Conservation (phyloP, 2,888 invertebrate genomes). For the Tromatobia lineatoria region DNA sequence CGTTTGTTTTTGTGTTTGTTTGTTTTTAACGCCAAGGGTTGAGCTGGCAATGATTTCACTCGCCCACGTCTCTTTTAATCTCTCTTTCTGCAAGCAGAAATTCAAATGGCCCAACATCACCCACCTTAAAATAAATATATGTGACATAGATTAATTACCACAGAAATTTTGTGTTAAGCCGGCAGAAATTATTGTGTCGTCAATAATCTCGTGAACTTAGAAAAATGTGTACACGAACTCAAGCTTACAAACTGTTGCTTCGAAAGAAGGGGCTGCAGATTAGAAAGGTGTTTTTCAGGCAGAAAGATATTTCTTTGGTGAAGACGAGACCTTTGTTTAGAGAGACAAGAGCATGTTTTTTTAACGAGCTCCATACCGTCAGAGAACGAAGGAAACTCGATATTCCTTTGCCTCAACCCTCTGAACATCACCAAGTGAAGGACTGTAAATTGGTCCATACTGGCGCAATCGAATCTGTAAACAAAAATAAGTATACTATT, state of each 20-base stretch:
- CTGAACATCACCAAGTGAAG: neutral
- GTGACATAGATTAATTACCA: too few species aligned
- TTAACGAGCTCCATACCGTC: constrained; percentile 34
- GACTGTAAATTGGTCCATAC: neutral
- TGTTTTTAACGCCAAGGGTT: constrained; percentile 44
- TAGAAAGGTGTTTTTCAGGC: constrained; percentile 39
- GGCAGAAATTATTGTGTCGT: too few species aligned
- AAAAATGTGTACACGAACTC: too few species aligned
- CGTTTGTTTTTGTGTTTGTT: constrained; percentile 34
- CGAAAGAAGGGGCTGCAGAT: neutral
- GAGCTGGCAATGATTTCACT: constrained; percentile 16
- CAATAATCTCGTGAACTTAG: too few species aligned
- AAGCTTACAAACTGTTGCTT: too few species aligned
- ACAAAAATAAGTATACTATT: neutral
- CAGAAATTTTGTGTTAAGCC: too few species aligned
- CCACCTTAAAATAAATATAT: neutral
- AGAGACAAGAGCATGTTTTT: constrained; percentile 41
- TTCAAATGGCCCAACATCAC: neutral
- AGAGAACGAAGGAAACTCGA: constrained; percentile 43
- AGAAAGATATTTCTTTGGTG: constrained; percentile 29
- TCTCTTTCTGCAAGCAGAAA: neutral
- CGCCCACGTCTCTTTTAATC: constrained; percentile 48
- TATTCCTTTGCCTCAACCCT: constrained; percentile 37
- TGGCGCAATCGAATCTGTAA: neutral
- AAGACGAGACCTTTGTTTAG: constrained; percentile 23